Base-by-base conservation (phyloP, 2,888 invertebrate genomes). In the Pemphredon lugubris region DNA sequence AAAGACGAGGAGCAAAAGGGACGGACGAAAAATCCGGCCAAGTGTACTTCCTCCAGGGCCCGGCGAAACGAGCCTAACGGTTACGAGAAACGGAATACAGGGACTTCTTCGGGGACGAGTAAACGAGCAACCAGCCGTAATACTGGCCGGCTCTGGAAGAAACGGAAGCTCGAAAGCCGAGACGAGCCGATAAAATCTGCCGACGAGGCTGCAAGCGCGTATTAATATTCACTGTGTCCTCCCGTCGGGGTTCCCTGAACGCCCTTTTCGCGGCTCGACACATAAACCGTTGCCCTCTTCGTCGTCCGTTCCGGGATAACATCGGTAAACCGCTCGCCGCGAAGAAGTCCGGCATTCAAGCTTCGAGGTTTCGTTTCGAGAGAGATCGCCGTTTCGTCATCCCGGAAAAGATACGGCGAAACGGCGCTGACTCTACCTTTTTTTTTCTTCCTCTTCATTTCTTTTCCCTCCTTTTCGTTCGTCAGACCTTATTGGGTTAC, bases 201-300 rank as follows among this genome's bases (percentile, higher is more conserved):
- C 83, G 79, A 77, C 83, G 77, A 57, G 53, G 44, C 84, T 79
- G 66, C 72, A 75, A 76, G 77, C 80, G 76, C 32, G 82, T 86
- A 87, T 87, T 87, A 87, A 87, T 86, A 86, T 87, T 87, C 87
- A 85, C 82, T 66, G 82, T 84, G 84, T 79, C 79, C n/a, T 74
- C 66, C 68, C 47, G 20, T 47, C 30, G n/a, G n/a, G n/a, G 23
- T 40, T 42, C 58, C 50, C 18, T 48, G 61, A 59, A 51, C 61
- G 26, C 20, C 32, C 16, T 57, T 26, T 47, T 48, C 53, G 45
- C 51, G n/a, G n/a, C n/a, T n/a, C n/a, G n/a, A n/a, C n/a, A n/a
- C n/a, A n/a, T n/a, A n/a, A n/a, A n/a, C n/a, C n/a, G n/a, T n/a
- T 64, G 66, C 72, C 39, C 67, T 45, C 53, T 61, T 77, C 67